Evolutionary conservation across 2,113 vertebrate genomes (phyloP), one percentile per base, ranked within the genome.

Genomic region (Alectura lathami): DNA sequence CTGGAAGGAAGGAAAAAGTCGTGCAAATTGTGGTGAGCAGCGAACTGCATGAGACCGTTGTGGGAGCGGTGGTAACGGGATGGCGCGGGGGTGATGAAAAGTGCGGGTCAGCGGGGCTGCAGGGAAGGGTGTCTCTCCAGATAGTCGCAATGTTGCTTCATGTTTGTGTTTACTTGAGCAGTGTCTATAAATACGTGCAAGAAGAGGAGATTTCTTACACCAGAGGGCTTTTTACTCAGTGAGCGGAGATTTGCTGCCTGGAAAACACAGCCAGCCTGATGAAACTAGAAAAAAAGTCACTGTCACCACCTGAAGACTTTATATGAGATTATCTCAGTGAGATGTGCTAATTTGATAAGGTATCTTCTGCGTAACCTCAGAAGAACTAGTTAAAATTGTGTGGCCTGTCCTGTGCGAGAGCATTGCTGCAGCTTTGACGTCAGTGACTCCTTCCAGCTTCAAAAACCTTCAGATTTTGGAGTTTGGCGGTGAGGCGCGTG

Each of bases 41-140:
- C 15, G 34, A 63, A 32, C 77, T 96, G 63, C 94, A 91, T 56
- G 73, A 64, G 77, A 34, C 64, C 36, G 0, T 91, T 94, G 91
- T 91, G 92, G 64, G 89, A 43, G 45, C 86, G 89, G 91, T 38
- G 91, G 83, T 66, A 23, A 66, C 67, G 72, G 94, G 83, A 4
- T 81, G 30, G 50, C n/a, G 42, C 6, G 9, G 83, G 83, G 91
- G 94, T 53, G 75, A 68, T 84, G 70, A 47, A 75, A 68, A 43
- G 40, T 47, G 87, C 94, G 69, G 75, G 91, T 79, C 87, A 94
- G 87, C 84, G 15, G 7, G 30, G 27, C 36, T 94, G 92, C 93
- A 70, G 95, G 96, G 91, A 95, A 96, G 95, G 85, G 34, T 40
- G 66, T n/a, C 47, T 89, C 91, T 94, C 74, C 48, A 87, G 91